Conservation (phyloP, 2,888 invertebrate genomes). For the Microctonus aethiopoides region DNA sequence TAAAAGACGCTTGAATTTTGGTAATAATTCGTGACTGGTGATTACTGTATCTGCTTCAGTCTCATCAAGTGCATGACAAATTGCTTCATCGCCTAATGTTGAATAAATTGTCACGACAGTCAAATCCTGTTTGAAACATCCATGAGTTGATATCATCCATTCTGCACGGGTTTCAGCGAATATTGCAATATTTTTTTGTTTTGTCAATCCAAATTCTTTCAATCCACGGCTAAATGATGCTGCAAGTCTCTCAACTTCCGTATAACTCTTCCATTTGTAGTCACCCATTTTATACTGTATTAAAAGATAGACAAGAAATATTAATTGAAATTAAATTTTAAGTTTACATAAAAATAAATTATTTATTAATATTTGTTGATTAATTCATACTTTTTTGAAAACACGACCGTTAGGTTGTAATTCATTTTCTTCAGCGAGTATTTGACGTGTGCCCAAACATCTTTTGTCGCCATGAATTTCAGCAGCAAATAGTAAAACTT, state of each 20-base stretch:
- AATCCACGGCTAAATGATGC: conserved; percentile 86
- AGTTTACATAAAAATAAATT: neutral
- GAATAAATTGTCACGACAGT: conserved; percentile 96
- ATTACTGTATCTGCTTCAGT: conserved; percentile 94
- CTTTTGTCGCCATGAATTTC: conserved; percentile 78
- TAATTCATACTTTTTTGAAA: conserved; percentile 93
- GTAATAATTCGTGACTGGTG: conserved; percentile 90
- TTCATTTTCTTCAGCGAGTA: conserved; percentile 94
- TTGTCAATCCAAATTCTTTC: conserved; percentile 79
- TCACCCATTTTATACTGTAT: conserved; percentile 90
- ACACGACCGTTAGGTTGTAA: conserved; percentile 92
- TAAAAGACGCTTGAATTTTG: conserved; percentile 87
- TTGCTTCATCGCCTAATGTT: conserved; percentile 95
- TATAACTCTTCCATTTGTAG: conserved; percentile 89
- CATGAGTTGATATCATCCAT: conserved; percentile 97
- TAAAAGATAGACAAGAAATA: conserved; percentile 14
- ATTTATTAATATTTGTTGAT: too few species aligned
- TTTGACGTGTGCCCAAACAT: conserved; percentile 90
- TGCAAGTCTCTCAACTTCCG: conserved; percentile 81
- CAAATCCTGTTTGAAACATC: conserved; percentile 90
- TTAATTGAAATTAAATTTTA: neutral
- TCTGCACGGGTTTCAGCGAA: conserved; percentile 98
- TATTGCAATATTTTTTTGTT: conserved; percentile 84
- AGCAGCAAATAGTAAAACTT: conserved; percentile 84
- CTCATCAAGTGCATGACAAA: conserved; percentile 96